Evolutionary conservation across 1,140 invertebrate genomes (phyloP), one percentile per base, ranked within the genome.

Genomic region (Drosophila murphyi): DNA sequence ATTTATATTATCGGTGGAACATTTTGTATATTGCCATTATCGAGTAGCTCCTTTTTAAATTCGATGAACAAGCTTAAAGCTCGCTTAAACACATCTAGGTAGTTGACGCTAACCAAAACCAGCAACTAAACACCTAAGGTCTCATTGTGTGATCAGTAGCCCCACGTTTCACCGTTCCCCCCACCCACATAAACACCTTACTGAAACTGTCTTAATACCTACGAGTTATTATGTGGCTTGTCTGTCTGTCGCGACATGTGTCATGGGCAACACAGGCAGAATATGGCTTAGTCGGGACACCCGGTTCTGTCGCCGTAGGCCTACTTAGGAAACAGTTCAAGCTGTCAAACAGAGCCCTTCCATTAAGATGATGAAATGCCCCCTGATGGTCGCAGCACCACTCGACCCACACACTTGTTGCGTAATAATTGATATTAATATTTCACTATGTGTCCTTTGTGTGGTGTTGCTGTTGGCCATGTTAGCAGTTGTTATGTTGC

Each of bases 351-450:
- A 47, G 64, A 41, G 50, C 35, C 28, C 28, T 4, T 43, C 68
- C 79, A 82, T 83, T 83, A 82, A 63, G 83, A 87, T 87, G 83
- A 87, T 88, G 83, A 87, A 87, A 88, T 83, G 83, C 37, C 67
- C 82, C 83, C 72, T 10, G 56, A 81, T 65, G 79, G 79, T 72
- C 60, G 65, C 59, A 50, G 39, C 75, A 41, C 32, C 35, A 7
- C 3, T 12, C 47, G 20, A 20, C 57, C 61, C 57, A 69, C 35
- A 63, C 72, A 87, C 82, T 87, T 87, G 83, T 87, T 88, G 83
- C 80, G 83, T 81, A 75, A 72, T 88, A 87, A 88, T 82, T 88
- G 80, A 56, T 77, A 87, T 88, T 87, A 88, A 88, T 83, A 88
- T 77, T 88, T 68, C 37, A 87, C 41, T 12, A 64, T 71, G 68